phyloP scores from a whole-genome alignment of 2,888 invertebrate genomes.

The Lissocephala sabroskyi region DNA sequence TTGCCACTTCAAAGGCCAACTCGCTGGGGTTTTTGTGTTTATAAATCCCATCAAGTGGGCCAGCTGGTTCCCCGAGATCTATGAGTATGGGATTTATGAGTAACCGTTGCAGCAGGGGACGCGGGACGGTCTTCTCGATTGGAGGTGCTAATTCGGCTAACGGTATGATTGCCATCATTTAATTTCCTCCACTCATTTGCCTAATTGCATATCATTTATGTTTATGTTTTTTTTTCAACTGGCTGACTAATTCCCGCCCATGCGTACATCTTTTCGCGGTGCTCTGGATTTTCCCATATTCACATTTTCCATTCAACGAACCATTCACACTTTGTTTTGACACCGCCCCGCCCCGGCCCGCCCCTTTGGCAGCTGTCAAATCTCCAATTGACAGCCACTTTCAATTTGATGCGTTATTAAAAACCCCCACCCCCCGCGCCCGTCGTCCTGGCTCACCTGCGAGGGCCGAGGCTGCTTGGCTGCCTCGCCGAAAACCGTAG shows the following conservation, averaged over 20 bases:
- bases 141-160: too few species aligned
- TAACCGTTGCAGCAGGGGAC: constrained; percentile 16
- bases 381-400: constrained; percentile 63
- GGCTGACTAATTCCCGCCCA: too few species aligned
- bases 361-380: constrained; percentile 48
- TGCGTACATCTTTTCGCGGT: too few species aligned
- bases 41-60: constrained; percentile 61
- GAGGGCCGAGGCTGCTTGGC: too few species aligned
- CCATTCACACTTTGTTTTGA: constrained; percentile 6
- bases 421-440: constrained; percentile 22
- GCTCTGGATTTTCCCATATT: too few species aligned
- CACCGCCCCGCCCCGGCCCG: constrained; percentile 12
- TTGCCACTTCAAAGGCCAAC: constrained; percentile 50
- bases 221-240: too few species aligned
- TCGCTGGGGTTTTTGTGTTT: constrained; percentile 29
- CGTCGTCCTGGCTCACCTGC: too few species aligned
- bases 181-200: too few species aligned
- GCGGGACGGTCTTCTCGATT: neutral
- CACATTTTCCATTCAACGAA: too few species aligned
- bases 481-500: neutral
- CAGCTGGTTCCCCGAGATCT: constrained; percentile 53
- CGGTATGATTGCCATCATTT: too few species aligned
- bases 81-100: constrained; percentile 62
- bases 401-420: constrained; percentile 66
- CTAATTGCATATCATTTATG: too few species aligned